Evolutionary conservation across 1,140 invertebrate genomes (phyloP), one percentile per base, ranked within the genome.

Genomic region (Papilio glaucus): DNA sequence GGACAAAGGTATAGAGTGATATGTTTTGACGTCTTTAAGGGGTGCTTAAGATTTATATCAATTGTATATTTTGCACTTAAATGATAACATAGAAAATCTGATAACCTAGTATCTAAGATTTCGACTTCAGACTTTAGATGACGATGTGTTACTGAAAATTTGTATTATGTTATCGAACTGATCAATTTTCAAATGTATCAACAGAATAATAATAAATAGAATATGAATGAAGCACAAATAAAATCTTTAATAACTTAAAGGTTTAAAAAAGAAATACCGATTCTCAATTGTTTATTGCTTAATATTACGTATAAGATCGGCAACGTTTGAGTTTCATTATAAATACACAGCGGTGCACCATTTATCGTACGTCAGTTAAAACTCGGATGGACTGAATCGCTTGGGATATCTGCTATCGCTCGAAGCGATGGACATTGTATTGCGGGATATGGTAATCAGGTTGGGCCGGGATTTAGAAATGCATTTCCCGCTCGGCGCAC

Each of bases 371-470:
- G 49, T 57, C 49, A 57, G 49, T 63, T 63, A 38, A 53, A 63
- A 38, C 65, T 26, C 18, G 41, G 65, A 68, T 68, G 65, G 21
- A 68, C 39, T 68, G 39, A 26, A 45, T 24, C 41, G 39, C 65
- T 21, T 68, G 3, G 41, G 39, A 45, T 67, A 21, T 65, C 62
- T 39, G 62, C 49, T 38, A 68, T 45, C 38, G 65, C 65, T 68
- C 39, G 39, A 45, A 33, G 39, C 65, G 18, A 45, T 65, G 62
- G 39, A 57, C 49, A 21, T 57, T 57, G 62, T 38, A 65, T 39
- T 65, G 62, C 62, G 65, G 65, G 65, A 68, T 68, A 68, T 68
- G 65, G 39, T 68, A 68, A 68, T 68, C 18, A 18, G 65, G 65
- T 68, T 45, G 39, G 15, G 37, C 62, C 62, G 62, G 33, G 62